Base-by-base conservation (phyloP, 2,113 vertebrate genomes). In the Oryzias melastigma region DNA sequence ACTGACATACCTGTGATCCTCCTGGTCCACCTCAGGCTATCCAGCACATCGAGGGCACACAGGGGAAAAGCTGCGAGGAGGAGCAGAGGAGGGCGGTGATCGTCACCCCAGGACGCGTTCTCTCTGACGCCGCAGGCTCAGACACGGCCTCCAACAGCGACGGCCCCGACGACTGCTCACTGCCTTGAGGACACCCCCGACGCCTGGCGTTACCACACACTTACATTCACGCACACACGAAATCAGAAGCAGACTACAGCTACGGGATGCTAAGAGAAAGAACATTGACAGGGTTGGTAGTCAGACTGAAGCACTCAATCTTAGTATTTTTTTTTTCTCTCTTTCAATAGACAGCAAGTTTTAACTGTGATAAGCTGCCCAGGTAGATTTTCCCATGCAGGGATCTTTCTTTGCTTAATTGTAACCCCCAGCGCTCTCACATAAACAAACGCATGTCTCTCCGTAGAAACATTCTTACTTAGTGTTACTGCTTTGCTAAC, bases 1-100 rank as follows among this genome's bases (percentile, higher is more conserved):
- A 0, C 60, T 61, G 47, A 50, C 56, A 53, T 35, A 14, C 51
- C 20, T 12, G 42, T n/a, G 12, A 0, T 49, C 17, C 20, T 18
- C 6, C 18, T 15, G 12, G 46, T 41, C 1, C 8, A 0, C 5
- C 25, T 41, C 83, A 98, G 97, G 97, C 97, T 0, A 99, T 99
- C 90, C 97, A 99, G 90, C 97, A 98, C 92, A 99, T 99, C 1
- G 97, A 99, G 87, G 96, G 97, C 73, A 98, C 94, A 6, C 96
- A 94, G 80, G 95, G 94, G 58, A 94, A 93, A 79, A 93, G 83
- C 68, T 89, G 81, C 18, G 96, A 98, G 77, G 95, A 98, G 43
- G 95, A 97, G 77, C 93, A 94, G 89, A 87, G 97, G 35, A 88
- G 94, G 2, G 96, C 92, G 0, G 97, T 99, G 58, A 99, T 99